phyloP scores from a whole-genome alignment of 2,888 invertebrate genomes.

The Sinopyrophorus schimmeli region DNA sequence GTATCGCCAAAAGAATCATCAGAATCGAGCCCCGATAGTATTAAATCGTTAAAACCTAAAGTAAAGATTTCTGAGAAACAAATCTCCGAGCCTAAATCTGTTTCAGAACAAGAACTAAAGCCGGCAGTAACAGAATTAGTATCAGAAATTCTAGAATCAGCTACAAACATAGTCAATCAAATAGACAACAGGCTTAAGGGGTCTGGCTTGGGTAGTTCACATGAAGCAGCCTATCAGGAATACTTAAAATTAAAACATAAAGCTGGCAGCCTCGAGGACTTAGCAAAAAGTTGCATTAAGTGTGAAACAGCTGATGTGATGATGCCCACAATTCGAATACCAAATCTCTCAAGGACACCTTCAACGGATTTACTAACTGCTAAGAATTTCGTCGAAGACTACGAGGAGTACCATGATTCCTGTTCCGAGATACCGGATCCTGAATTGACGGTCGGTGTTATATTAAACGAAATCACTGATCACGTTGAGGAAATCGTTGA shows the following conservation, averaged over 20 bases:
- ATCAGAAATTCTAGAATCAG: constrained; percentile 30
- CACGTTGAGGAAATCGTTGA: constrained; percentile 36
- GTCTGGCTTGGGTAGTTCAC: background rate
- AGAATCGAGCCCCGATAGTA: constrained; percentile 14
- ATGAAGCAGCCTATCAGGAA: constrained; percentile 3
- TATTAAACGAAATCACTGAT: constrained; percentile 37
- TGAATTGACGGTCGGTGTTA: constrained; percentile 41
- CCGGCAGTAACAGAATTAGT: constrained; percentile 42
- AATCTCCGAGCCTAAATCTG: constrained; percentile 11
- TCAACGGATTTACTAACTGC: constrained; percentile 48
- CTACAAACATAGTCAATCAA: constrained; percentile 30
- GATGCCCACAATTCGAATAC: constrained; percentile 34
- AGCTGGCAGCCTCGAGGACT: constrained; percentile 6
- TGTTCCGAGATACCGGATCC: constrained; percentile 52
- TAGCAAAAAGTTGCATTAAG: constrained; percentile 1
- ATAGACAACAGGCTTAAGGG: constrained; percentile 26
- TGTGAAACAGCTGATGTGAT: constrained; percentile 7
- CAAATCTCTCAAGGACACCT: constrained; percentile 47
- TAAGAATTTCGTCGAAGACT: constrained; percentile 53
- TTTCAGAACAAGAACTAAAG: constrained; percentile 29
- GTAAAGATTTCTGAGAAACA: constrained; percentile 18
- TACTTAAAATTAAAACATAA: constrained; percentile 13
- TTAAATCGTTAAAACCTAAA: constrained; percentile 17
- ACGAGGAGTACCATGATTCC: constrained; percentile 54
- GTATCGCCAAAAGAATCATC: constrained; percentile 15